Conservation (phyloP, 2,888 invertebrate species). For the Hedya salicella region DNA sequence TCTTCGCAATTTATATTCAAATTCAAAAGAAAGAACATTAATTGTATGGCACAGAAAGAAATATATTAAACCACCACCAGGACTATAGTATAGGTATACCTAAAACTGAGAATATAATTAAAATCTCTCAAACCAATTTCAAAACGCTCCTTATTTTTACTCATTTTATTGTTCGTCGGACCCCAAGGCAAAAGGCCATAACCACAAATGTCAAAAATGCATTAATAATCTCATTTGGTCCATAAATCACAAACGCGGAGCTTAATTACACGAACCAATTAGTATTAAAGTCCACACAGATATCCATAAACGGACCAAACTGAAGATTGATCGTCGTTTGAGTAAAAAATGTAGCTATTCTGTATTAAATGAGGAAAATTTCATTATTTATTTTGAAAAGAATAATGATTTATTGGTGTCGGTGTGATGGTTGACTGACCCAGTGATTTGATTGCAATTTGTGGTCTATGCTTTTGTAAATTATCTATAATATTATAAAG, state of each 20-base stretch:
- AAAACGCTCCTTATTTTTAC: neutral
- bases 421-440: neutral
- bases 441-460: neutral
- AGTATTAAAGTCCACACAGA: conserved; percentile 68
- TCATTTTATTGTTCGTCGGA: conserved; percentile 19
- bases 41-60: too few species aligned
- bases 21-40: too few species aligned
- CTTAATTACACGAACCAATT: conserved; percentile 73
- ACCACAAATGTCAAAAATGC: conserved; percentile 43
- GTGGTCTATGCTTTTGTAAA: neutral
- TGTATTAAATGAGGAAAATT: conserved; percentile 28
- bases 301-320: conserved; percentile 61
- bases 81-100: too few species aligned
- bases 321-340: conserved; percentile 69
- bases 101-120: conserved; percentile 4
- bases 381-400: conserved; percentile 30
- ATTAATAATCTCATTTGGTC: conserved; percentile 44
- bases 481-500: too few species aligned
- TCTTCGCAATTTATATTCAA: too few species aligned
- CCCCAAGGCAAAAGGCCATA: conserved; percentile 31
- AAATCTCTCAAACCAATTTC: conserved; percentile 16
- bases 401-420: conserved; percentile 30
- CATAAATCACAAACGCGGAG: conserved; percentile 71
- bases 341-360: conserved; percentile 55
- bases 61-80: too few species aligned